phyloP scores from a whole-genome alignment of 2,113 vertebrate species.

The Brienomyrus longianalis region DNA sequence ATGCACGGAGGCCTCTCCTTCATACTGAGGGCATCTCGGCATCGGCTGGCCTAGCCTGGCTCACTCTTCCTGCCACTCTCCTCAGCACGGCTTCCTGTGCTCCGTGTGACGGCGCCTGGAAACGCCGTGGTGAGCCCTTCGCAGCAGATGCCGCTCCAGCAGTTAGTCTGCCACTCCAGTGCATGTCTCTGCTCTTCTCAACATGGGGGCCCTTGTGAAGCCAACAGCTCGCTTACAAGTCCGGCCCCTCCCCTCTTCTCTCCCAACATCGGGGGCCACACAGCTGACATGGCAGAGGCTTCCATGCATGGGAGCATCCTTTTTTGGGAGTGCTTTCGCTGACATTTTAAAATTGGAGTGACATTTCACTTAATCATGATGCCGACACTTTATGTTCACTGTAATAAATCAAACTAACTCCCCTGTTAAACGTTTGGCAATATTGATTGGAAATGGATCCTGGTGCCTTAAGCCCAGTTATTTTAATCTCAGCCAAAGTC shows the following conservation, averaged over 20 bases:
- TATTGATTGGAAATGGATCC: background rate
- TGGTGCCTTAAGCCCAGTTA: background rate
- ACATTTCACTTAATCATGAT: slow-evolving; percentile 9
- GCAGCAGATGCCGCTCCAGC: background rate
- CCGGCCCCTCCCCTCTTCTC: background rate
- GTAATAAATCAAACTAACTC: slow-evolving; percentile 11
- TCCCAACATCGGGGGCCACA: background rate
- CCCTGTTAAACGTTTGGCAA: background rate
- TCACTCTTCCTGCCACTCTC: background rate
- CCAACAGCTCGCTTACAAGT: background rate
- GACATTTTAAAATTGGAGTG: background rate
- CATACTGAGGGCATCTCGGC: background rate
- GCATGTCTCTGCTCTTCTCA: background rate
- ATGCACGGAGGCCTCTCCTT: background rate
- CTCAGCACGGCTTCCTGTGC: background rate
- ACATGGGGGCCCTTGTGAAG: background rate
- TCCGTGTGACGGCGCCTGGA: background rate
- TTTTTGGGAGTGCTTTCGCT: background rate
- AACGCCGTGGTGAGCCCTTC: background rate
- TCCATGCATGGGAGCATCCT: background rate
- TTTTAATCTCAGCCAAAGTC: background rate
- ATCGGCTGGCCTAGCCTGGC: background rate
- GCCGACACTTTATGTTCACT: background rate
- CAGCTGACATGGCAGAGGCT: background rate
- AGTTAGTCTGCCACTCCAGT: background rate